Percentiles rank a stretch among this genome's conserved stretches.
These are phyloP conservation scores for Thamnaconus septentrionalis DNA, from an alignment of 2,113 vertebrate species.

Conservation along the genomic window DNA sequence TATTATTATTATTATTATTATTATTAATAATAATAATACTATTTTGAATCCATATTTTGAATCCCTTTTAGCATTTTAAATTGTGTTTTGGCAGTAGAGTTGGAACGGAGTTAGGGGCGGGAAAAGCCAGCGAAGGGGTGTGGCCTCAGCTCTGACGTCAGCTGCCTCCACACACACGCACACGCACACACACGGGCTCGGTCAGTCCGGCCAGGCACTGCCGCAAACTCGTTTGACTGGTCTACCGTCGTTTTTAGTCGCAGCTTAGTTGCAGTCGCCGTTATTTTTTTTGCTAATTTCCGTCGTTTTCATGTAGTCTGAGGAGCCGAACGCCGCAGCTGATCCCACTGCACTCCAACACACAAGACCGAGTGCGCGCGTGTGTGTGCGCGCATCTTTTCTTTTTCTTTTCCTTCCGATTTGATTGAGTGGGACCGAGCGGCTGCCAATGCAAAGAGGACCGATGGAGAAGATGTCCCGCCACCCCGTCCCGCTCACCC, in stretches of 20 bases:
- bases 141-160: constrained; percentile 64
- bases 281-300: not conserved
- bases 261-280: not conserved
- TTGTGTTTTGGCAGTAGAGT: too few relatives aligned
- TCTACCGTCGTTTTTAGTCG: not conserved
- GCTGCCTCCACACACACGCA: constrained; percentile 77
- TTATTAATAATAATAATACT: too few relatives aligned
- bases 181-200: constrained; percentile 47
- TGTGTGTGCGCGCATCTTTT: not conserved
- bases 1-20: too few relatives aligned
- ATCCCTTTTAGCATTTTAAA: too few relatives aligned
- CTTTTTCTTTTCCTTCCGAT: not conserved
- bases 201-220: constrained; percentile 14
- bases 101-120: constrained; percentile 6
- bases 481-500: constrained; percentile 71
- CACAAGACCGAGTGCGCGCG: too few relatives aligned
- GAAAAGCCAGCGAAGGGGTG: constrained; percentile 6
- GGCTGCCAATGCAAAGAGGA: constrained; percentile 5
- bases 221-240: not conserved
- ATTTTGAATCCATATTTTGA: too few relatives aligned
- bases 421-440: too few relatives aligned
- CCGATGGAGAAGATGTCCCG: constrained; percentile 84
- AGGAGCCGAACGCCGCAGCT: not conserved
- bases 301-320: not conserved
- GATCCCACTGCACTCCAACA: not conserved